Base-by-base conservation (phyloP, 2,888 invertebrate genomes). In the Troilus luridus region DNA sequence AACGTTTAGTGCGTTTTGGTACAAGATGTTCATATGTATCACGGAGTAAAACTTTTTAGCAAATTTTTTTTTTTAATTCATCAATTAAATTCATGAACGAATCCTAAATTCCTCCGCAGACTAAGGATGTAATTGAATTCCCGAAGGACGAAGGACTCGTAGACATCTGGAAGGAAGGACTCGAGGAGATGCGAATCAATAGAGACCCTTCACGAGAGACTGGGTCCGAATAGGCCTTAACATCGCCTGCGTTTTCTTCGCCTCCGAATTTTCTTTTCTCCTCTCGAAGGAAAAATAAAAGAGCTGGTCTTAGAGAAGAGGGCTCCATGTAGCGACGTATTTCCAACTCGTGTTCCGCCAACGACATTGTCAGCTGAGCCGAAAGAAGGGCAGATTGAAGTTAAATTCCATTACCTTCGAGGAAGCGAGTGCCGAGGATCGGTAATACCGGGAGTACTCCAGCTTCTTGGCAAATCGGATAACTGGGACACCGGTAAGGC, bases 61-160 rank as follows among this genome's bases (percentile, higher is more conserved):
- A 41, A 41, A 41, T 41, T 41, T 5, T 41, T 41, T 41, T 41
- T 41, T 41, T 41, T 41, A 41, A 41, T 41, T 41, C 41, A 41
- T 41, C 41, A 3, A 41, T 41, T 41, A 41, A 10, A 6, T 72
- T 11, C 27, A 6, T 12, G 27, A 72, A 27, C 14, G 72, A 72
- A 72, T 27, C 14, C 12, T 12, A 24, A 72, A 72, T 72, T 72
- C 72, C 24, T 72, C 27, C 0, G 72, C 72, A 6, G 24, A 0
- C 72, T 72, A 72, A 72, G 72, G 27, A 24, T 72, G 72, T 72
- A 27, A 81, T 81, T 54, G 21, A 81, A 81, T 21, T 54, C 54
- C 54, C 21, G 56, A 41, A 11, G 56, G 7, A 41, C 19, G 24
- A 0, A 81, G 21, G 19, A 21, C 81, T 21, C 21, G 3, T 7